These are phyloP conservation scores for Muscicapa comitata DNA, from an alignment of 2,797 vertebrate species.

Conservation along the genomic window DNA sequence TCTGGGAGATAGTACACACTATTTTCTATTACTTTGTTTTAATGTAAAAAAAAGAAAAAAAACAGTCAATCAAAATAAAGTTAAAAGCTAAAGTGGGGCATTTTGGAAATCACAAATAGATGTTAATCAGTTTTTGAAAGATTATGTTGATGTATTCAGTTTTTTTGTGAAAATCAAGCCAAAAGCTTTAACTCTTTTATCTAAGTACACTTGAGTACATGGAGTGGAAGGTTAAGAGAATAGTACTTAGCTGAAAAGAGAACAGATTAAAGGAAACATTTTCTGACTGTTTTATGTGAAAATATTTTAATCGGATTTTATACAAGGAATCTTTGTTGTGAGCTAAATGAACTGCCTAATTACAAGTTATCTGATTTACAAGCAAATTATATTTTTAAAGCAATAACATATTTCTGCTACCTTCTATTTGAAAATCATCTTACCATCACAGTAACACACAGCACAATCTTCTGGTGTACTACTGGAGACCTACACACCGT, in stretches of 20 bases:
- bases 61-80: not conserved
- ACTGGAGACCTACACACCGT: not conserved
- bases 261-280: not conserved
- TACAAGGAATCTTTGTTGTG: not conserved
- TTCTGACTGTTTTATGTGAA: not conserved
- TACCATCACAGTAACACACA: not conserved
- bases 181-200: not conserved
- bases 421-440: not conserved
- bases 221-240: not conserved
- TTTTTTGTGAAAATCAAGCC: not conserved
- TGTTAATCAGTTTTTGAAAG: not conserved
- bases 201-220: not conserved
- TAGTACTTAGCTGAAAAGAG: not conserved
- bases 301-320: not conserved
- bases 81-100: not conserved
- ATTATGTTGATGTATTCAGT: not conserved
- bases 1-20: not conserved
- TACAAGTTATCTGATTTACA: not conserved
- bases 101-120: not conserved
- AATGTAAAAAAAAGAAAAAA: not conserved
- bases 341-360: not conserved
- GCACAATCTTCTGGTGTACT: not conserved
- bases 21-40: not conserved
- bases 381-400: not conserved
- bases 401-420: not conserved